phyloP scores from a whole-genome alignment of 2,888 invertebrate species.

The Phortica okadai region DNA sequence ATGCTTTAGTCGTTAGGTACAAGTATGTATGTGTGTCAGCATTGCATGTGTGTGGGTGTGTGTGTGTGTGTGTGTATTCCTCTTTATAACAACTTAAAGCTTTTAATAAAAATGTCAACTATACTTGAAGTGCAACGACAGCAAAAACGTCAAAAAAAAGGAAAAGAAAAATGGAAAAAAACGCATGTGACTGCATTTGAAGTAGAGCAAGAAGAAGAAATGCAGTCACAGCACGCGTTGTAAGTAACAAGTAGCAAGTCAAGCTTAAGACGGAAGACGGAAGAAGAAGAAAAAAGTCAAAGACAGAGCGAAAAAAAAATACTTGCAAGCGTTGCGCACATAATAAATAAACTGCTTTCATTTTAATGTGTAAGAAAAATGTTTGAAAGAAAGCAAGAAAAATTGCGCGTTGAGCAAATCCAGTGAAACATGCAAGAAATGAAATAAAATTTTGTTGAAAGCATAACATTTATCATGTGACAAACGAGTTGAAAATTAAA shows the following conservation, averaged over 20 bases:
- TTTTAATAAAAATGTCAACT: constrained; percentile 70
- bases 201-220: neutral
- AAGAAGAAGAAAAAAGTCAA: neutral
- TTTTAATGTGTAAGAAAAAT: constrained; percentile 14
- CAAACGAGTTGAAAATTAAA: neutral
- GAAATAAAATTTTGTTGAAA: constrained; percentile 21
- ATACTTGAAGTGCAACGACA: constrained; percentile 57
- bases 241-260: neutral
- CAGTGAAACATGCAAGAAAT: constrained; percentile 8
- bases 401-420: constrained; percentile 1
- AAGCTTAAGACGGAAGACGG: constrained; percentile 1
- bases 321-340: constrained; percentile 4
- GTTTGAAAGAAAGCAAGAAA: neutral
- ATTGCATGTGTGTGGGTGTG: neutral
- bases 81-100: constrained; percentile 64
- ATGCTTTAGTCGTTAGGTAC: no score
- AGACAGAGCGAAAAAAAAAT: neutral
- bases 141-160: constrained; percentile 35
- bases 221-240: neutral
- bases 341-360: constrained; percentile 28
- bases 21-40: no score
- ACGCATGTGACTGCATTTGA: neutral
- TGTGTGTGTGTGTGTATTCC: constrained; percentile 37
- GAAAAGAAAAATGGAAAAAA: constrained; percentile 50
- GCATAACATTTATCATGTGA: constrained; percentile 19